phyloP scores from a whole-genome alignment of 2,888 invertebrate genomes.

The Fragum fragum region DNA sequence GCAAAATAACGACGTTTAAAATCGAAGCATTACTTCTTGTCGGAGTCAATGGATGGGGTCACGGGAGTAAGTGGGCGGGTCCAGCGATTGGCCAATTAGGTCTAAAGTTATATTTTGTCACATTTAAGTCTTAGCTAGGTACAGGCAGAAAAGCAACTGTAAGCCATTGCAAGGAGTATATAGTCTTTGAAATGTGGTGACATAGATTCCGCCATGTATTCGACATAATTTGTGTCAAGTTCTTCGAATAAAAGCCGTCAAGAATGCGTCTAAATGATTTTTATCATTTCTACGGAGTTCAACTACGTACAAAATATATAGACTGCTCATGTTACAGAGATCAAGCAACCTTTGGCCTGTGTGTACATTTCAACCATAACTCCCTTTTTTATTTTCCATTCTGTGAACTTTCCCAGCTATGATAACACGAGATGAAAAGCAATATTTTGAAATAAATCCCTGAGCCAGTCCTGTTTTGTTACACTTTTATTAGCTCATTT shows the following conservation, averaged over 20 bases:
- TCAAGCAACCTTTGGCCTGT: slow-evolving; percentile 46
- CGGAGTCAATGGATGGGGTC: too few relatives aligned
- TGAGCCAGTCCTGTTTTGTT: background rate
- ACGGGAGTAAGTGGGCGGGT: too few relatives aligned
- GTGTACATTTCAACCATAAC: slow-evolving; percentile 52
- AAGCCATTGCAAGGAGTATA: too few relatives aligned
- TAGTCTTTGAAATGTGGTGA: too few relatives aligned
- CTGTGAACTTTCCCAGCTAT: slow-evolving; percentile 28
- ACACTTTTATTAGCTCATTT: background rate
- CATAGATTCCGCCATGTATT: background rate
- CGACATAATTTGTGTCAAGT: background rate
- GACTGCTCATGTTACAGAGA: slow-evolving; percentile 28
- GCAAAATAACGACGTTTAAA: too few relatives aligned
- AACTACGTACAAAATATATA: slow-evolving; percentile 21
- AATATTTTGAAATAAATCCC: slow-evolving; percentile 1
- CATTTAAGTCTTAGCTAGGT: too few relatives aligned
- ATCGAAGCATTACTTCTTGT: too few relatives aligned
- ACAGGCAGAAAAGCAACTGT: too few relatives aligned
- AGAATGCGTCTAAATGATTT: slow-evolving; percentile 9
- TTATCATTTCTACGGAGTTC: slow-evolving; percentile 7
- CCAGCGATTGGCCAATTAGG: too few relatives aligned
- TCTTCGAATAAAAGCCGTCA: background rate
- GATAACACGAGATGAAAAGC: slow-evolving; percentile 27
- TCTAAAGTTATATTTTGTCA: too few relatives aligned
- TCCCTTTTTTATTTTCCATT: background rate